Conservation (phyloP, 1,140 invertebrate genomes). For the Brachionus rubens region DNA sequence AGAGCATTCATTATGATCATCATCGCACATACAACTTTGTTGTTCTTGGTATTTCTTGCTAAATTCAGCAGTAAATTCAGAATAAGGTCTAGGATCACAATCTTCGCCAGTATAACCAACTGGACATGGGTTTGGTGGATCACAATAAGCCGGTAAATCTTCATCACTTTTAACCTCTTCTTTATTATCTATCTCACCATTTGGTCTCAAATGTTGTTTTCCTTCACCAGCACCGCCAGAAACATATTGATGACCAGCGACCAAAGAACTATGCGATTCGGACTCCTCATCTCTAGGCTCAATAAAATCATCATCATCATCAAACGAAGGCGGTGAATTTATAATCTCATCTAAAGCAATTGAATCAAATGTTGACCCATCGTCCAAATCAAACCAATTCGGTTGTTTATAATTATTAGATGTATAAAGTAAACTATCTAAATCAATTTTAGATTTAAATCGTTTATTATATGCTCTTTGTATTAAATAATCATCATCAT, state of each 20-base stretch:
- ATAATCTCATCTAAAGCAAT: not conserved
- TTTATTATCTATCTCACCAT: conserved; percentile 65
- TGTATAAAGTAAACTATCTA: not conserved
- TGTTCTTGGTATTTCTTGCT: conserved; percentile 86
- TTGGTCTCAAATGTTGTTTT: conserved; percentile 67
- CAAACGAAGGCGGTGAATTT: not conserved
- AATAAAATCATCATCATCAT: not conserved
- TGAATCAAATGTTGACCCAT: not conserved
- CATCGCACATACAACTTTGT: conserved; percentile 95
- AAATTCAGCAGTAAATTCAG: conserved; percentile 73
- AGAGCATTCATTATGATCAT: conserved; percentile 69
- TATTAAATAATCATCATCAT: not conserved
- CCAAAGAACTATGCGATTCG: conserved; percentile 13
- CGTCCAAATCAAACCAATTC: not conserved
- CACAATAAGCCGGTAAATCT: conserved; percentile 92
- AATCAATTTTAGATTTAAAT: not conserved
- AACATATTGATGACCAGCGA: conserved; percentile 40
- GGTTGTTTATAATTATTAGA: not conserved
- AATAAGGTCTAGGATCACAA: conserved; percentile 25
- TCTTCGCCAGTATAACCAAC: conserved; percentile 63
- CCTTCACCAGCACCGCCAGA: conserved; percentile 71
- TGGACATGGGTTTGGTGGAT: conserved; percentile 96
- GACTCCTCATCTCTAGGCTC: conserved; percentile 6
- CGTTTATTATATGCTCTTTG: not conserved
- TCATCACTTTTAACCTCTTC: conserved; percentile 79